Percentiles rank a stretch among this genome's conserved stretches.
Conservation (phyloP, 2,113 vertebrate species). For the Cardinalis cardinalis region DNA sequence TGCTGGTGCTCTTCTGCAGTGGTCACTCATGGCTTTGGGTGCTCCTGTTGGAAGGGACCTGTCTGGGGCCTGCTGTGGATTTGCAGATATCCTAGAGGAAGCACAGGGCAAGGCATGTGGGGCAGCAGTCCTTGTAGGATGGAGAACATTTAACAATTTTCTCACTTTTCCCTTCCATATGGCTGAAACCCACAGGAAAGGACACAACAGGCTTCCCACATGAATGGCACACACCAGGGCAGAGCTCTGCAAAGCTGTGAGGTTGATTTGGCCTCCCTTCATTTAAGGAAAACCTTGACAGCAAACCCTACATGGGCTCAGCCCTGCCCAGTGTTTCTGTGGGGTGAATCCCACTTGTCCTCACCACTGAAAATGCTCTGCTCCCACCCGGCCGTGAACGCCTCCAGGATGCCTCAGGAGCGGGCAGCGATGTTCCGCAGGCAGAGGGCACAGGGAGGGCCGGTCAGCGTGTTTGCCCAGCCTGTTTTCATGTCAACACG, state of each 20-base stretch:
- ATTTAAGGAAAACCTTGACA: background rate
- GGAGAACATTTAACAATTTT: background rate
- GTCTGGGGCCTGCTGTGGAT: background rate
- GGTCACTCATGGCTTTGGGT: background rate
- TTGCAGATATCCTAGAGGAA: background rate
- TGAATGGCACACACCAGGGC: fast-evolving
- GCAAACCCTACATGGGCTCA: fast-evolving
- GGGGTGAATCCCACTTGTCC: background rate
- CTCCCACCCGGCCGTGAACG: background rate
- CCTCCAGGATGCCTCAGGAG: background rate
- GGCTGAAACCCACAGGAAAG: background rate
- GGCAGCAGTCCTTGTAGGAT: background rate
- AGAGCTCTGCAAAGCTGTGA: background rate
- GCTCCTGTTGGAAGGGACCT: background rate
- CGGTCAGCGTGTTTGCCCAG: fast-evolving
- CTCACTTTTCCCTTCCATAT: background rate
- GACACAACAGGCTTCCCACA: background rate
- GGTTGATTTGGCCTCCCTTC: background rate
- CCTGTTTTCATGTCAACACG: background rate
- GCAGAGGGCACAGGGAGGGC: fast-evolving
- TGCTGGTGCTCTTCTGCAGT: background rate
- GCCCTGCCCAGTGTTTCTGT: background rate
- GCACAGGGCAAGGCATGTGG: no score
- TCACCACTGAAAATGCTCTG: fast-evolving
- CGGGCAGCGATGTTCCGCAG: background rate